A percentile compares a stretch with the other conserved stretches of the same genome.
Evolutionary conservation across 2,797 vertebrate genomes (phyloP).

Genomic region (Synaphobranchus kaupii): DNA sequence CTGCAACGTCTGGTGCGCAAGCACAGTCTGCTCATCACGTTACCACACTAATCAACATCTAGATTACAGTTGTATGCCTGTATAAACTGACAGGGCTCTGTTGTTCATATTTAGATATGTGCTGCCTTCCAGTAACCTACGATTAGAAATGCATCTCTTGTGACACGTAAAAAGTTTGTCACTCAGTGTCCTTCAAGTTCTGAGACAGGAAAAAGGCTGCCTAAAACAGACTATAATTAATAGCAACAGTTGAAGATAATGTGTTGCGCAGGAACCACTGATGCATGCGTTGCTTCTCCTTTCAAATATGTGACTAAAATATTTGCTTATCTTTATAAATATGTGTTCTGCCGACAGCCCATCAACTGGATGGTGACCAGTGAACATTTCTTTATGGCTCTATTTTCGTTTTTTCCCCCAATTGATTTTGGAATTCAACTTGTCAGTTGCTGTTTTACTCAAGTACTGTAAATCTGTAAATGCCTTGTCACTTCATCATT

Average conservation of each 20-base stretch:
- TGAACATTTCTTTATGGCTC: background rate
- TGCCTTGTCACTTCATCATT: no score
- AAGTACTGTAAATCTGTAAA: background rate
- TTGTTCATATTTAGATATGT: background rate
- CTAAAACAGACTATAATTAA: conserved; percentile 53
- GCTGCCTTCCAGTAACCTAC: background rate
- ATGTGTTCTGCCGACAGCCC: background rate
- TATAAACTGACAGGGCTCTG: background rate
- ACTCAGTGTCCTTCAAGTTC: conserved; percentile 47
- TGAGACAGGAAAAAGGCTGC: conserved; percentile 46
- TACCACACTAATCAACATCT: background rate
- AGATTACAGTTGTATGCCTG: background rate
- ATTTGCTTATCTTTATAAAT: background rate
- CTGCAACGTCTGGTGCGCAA: background rate
- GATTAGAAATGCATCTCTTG: conserved; percentile 2
- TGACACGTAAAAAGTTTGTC: background rate
- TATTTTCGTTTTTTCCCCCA: background rate
- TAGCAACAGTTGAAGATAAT: conserved; percentile 48
- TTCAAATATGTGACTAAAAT: conserved; percentile 7
- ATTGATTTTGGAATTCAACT: background rate
- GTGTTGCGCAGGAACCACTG: conserved; percentile 23
- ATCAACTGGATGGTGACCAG: background rate
- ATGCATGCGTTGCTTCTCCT: conserved; percentile 10
- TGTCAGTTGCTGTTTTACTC: background rate
- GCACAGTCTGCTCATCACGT: background rate